phyloP scores from a whole-genome alignment of 1,140 invertebrate species.

The Papilio polytes region DNA sequence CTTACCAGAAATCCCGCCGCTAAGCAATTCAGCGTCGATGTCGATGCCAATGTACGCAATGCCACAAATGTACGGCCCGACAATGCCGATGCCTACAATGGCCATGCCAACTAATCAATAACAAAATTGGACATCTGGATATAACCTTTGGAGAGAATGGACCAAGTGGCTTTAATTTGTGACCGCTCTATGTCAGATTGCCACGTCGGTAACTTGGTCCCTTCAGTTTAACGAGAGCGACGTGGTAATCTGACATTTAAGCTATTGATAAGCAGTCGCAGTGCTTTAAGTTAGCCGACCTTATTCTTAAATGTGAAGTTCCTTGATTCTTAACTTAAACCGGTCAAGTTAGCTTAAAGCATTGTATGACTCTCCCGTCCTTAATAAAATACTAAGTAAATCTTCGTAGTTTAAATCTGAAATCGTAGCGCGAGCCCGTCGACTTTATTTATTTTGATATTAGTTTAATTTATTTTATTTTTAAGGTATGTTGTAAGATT shows the following conservation, averaged over 20 bases:
- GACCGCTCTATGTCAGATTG: conserved; percentile 77
- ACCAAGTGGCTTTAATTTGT: conserved; percentile 72
- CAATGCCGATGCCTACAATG: conserved; percentile 61
- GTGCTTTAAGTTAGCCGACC: conserved; percentile 69
- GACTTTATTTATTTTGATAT: conserved; percentile 73
- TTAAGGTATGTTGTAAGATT: conserved; percentile 68
- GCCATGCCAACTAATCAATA: conserved; percentile 64
- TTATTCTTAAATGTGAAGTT: conserved; percentile 46
- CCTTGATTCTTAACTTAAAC: conserved; percentile 34
- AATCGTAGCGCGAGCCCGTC: conserved; percentile 77
- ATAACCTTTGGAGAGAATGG: conserved; percentile 50
- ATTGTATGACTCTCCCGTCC: conserved; percentile 51
- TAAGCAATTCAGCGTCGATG: conserved; percentile 69
- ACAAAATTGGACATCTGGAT: conserved; percentile 76
- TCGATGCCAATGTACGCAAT: conserved; percentile 73
- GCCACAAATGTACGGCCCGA: conserved; percentile 68
- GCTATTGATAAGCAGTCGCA: conserved; percentile 60
- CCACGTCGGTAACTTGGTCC: conserved; percentile 72
- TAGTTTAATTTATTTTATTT: conserved; percentile 73
- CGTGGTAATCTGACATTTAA: conserved; percentile 80
- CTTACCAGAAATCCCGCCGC: conserved; percentile 66
- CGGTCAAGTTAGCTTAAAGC: conserved; percentile 62
- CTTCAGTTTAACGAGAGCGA: conserved; percentile 44
- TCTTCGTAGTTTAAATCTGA: conserved; percentile 62
- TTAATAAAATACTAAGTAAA: conserved; percentile 62